Percentiles rank a stretch among this genome's conserved stretches.
Conservation (phyloP, 2,113 vertebrate species). For the Phocoena phocoena region DNA sequence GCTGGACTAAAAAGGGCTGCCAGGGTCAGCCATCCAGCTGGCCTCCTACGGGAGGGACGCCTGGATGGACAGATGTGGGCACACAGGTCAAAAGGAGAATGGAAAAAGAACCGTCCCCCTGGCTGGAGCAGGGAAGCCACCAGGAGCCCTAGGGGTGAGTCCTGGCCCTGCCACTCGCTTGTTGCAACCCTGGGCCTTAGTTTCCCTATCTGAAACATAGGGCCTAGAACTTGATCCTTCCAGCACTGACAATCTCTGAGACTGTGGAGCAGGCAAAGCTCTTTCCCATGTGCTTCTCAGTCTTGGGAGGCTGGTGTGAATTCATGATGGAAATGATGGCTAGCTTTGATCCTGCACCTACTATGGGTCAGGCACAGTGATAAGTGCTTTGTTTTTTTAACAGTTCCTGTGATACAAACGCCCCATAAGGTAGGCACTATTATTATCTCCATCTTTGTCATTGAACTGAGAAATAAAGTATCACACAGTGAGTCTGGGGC, state of each 20-base stretch:
- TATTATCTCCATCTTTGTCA: neutral
- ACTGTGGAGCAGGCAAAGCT: rapidly evolving
- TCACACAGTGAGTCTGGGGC: neutral
- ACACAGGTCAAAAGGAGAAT: neutral
- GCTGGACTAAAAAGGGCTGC: neutral
- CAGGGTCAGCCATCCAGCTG: conserved; percentile 39
- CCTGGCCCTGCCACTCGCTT: neutral
- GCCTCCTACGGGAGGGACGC: neutral
- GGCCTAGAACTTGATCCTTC: neutral
- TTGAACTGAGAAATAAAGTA: neutral
- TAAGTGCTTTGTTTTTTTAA: neutral
- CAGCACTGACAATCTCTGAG: neutral
- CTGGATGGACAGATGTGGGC: neutral
- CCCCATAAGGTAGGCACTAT: rapidly evolving
- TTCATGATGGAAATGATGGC: rapidly evolving
- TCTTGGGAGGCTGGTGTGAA: neutral
- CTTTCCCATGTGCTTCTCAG: rapidly evolving
- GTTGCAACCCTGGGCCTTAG: neutral
- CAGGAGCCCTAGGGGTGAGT: neutral
- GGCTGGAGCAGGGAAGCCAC: neutral
- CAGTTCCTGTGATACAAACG: rapidly evolving
- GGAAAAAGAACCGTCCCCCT: neutral
- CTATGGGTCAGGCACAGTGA: neutral
- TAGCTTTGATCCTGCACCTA: neutral
- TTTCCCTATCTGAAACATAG: neutral